A percentile compares a stretch with the other conserved stretches of the same genome.
phyloP scores from a whole-genome alignment of 2,888 invertebrate genomes.

The Rhopalosiphum nymphaeae region DNA sequence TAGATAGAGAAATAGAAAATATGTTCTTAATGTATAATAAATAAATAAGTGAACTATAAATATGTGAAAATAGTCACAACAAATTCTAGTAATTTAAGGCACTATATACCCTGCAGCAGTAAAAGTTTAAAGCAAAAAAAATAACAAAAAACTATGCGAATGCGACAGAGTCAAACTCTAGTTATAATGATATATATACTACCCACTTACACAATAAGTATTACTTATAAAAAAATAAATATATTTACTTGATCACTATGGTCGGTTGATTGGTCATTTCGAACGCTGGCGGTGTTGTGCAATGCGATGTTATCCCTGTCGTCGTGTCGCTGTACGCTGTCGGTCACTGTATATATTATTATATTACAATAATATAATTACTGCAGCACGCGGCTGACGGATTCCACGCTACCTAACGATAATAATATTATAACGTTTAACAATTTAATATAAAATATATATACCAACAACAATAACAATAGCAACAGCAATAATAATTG shows the following conservation, averaged over 20 bases:
- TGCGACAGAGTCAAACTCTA: background rate
- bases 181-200: background rate
- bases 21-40: background rate
- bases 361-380: background rate
- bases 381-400: background rate
- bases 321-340: background rate
- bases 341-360: background rate
- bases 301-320: background rate
- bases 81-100: background rate
- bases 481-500: background rate
- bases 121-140: background rate
- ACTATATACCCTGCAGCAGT: background rate
- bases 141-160: background rate
- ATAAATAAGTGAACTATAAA: background rate
- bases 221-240: background rate
- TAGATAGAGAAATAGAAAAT: background rate
- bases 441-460: background rate
- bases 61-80: background rate
- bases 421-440: background rate
- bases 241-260: slow-evolving; percentile 65
- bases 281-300: background rate
- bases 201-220: background rate
- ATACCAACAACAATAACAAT: background rate
- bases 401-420: background rate
- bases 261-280: slow-evolving; percentile 63